Conservation (phyloP, 2,888 invertebrate genomes). For the Hemithea aestivaria region DNA sequence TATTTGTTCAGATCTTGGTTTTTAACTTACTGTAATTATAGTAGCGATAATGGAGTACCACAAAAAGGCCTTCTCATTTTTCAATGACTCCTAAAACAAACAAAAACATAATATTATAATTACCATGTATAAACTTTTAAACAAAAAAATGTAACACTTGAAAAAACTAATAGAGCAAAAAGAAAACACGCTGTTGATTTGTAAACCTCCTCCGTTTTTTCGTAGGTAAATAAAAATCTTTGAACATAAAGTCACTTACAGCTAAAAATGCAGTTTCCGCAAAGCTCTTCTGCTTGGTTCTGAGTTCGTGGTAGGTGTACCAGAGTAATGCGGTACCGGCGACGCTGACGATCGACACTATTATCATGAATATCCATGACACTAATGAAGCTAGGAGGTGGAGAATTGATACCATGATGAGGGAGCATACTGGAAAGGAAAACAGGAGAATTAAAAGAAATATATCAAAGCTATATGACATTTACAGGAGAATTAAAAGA, state of each 20-base stretch:
- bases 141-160: no score
- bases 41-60: slow-evolving; percentile 92
- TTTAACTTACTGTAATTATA: slow-evolving; percentile 86
- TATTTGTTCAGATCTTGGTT: no score
- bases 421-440: slow-evolving; percentile 90
- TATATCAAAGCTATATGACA: no score
- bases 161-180: no score
- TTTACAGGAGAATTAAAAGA: no score
- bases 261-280: slow-evolving; percentile 49
- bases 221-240: no score
- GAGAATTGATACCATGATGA: slow-evolving; percentile 89
- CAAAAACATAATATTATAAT: slow-evolving; percentile 19
- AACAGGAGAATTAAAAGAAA: slow-evolving; percentile 47
- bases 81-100: slow-evolving; percentile 87
- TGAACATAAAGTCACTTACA: slow-evolving; percentile 45
- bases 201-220: no score
- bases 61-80: slow-evolving; percentile 92
- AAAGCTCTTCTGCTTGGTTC: slow-evolving; percentile 72
- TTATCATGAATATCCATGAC: slow-evolving; percentile 92
- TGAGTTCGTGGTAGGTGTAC: slow-evolving; percentile 92
- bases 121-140: no score
- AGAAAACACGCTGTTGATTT: no score
- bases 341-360: slow-evolving; percentile 86
- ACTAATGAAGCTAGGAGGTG: slow-evolving; percentile 90
- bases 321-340: slow-evolving; percentile 90